Evolutionary conservation across 2,113 vertebrate genomes (phyloP).

Genomic region (Accipiter cooperii): DNA sequence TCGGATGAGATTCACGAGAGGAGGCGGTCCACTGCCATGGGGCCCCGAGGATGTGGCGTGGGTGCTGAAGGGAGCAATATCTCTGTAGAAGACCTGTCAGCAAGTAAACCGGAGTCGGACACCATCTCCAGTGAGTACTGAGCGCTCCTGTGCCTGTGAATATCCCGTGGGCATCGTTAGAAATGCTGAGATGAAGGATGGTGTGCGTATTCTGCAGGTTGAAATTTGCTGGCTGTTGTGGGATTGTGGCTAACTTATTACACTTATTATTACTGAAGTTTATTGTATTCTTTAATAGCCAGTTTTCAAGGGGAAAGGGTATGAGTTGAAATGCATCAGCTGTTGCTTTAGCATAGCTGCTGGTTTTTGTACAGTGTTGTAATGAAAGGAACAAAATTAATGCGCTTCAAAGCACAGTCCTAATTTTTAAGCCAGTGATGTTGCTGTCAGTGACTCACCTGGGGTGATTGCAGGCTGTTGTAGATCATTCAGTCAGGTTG

Average conservation of each 20-base stretch:
- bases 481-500: not conserved
- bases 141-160: rapidly evolving
- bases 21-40: slow-evolving; percentile 81
- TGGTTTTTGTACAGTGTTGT: not conserved
- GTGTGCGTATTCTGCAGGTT: not conserved
- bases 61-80: slow-evolving; percentile 82
- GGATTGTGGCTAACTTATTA: not conserved
- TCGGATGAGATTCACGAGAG: slow-evolving; percentile 96
- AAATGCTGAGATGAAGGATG: not conserved
- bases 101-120: slow-evolving; percentile 80
- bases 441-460: not conserved
- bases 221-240: not conserved
- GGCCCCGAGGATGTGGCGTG: slow-evolving; percentile 87
- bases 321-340: not conserved
- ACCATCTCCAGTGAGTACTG: slow-evolving; percentile 84
- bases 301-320: not conserved
- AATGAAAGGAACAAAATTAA: not conserved
- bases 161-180: rapidly evolving
- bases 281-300: not conserved
- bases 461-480: not conserved
- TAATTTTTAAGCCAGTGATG: not conserved
- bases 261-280: not conserved
- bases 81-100: slow-evolving; percentile 74
- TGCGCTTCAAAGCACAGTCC: not conserved
- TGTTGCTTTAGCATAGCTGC: not conserved